Conservation (phyloP, 2,888 invertebrate species). For the Aspidapion aeneum region DNA sequence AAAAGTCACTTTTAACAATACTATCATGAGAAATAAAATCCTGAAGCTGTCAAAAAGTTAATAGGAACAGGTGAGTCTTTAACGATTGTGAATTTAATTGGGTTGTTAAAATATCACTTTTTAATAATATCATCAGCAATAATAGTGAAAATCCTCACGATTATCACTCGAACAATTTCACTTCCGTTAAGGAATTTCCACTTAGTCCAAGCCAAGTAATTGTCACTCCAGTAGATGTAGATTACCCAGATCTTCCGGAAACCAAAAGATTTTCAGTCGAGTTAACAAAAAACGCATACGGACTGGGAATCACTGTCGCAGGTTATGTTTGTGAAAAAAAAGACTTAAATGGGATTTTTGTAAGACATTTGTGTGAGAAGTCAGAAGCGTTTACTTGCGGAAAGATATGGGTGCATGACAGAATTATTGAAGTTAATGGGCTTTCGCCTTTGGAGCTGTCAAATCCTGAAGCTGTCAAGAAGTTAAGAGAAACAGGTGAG, state of each 20-base stretch:
- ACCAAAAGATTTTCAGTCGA: slow-evolving; percentile 80
- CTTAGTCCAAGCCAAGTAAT: slow-evolving; percentile 36
- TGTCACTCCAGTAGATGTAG: slow-evolving; percentile 37
- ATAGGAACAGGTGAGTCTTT: no score
- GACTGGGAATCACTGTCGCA: slow-evolving; percentile 50
- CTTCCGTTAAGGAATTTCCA: slow-evolving; percentile 26
- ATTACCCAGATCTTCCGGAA: slow-evolving; percentile 55
- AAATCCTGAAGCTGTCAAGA: slow-evolving; percentile 95
- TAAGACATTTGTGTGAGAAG: slow-evolving; percentile 87
- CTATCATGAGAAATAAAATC: no score
- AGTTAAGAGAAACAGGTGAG: slow-evolving; percentile 89
- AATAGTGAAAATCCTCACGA: slow-evolving; percentile 26
- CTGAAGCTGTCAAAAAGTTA: no score
- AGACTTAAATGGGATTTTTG: slow-evolving; percentile 92
- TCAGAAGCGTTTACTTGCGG: slow-evolving; percentile 85
- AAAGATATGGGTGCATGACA: slow-evolving; percentile 84
- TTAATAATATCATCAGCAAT: slow-evolving; percentile 2
- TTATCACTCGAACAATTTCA: slow-evolving; percentile 4
- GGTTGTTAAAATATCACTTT: slow-evolving; percentile 4
- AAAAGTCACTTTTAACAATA: no score
- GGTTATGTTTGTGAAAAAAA: slow-evolving; percentile 93
- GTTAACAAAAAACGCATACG: slow-evolving; percentile 76
- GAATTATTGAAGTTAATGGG: slow-evolving; percentile 89
- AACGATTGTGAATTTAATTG: slow-evolving; percentile 6
- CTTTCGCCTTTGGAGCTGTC: slow-evolving; percentile 79